Percentiles rank a stretch among this genome's conserved stretches.
phyloP scores from a whole-genome alignment of 2,113 vertebrate species.

The Gallinago jamesoni region DNA sequence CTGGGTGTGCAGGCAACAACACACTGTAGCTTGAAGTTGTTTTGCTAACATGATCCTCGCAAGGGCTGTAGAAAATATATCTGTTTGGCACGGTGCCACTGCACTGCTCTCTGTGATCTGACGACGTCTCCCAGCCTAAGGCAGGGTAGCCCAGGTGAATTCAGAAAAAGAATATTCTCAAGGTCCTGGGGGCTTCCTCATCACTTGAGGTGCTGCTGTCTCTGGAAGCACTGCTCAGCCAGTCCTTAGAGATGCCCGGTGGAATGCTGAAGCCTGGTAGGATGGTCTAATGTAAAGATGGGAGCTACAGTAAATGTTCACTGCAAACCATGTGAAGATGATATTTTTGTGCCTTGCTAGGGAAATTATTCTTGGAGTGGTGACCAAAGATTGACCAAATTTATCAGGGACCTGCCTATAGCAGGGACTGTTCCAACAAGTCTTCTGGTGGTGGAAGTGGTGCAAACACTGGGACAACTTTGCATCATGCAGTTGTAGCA shows the following conservation, averaged over 20 bases:
- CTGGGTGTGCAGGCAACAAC: neutral
- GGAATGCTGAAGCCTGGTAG: neutral
- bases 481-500: neutral
- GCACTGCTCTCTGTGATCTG: neutral
- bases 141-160: neutral
- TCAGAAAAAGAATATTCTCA: neutral
- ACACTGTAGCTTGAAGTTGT: neutral
- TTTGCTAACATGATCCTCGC: neutral
- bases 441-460: neutral
- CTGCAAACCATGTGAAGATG: neutral
- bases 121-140: neutral
- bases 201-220: neutral
- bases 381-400: neutral
- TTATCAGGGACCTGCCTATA: neutral
- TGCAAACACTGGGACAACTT: neutral
- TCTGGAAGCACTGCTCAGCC: neutral
- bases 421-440: neutral
- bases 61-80: constrained; percentile 6
- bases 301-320: neutral
- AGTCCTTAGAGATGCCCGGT: neutral
- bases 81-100: neutral
- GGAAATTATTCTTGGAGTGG: neutral
- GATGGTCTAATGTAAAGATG: neutral
- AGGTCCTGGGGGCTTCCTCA: neutral
- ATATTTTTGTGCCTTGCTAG: neutral